A percentile compares a stretch with the other conserved stretches of the same genome.
Conservation (phyloP, 2,888 invertebrate species). For the Volucella zonaria region DNA sequence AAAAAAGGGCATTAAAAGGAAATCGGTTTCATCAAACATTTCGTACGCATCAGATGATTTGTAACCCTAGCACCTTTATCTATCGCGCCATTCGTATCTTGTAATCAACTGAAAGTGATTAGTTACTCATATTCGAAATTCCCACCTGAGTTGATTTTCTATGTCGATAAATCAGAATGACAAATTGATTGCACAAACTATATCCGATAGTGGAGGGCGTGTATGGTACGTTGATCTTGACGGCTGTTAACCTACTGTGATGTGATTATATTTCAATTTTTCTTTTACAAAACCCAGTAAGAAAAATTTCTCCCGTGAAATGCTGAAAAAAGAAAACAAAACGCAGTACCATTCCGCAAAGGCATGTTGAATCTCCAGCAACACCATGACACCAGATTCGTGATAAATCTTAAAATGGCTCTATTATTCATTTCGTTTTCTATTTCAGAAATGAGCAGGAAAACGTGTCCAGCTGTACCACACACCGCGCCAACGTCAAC, state of each 20-base stretch:
- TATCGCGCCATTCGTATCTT: no score
- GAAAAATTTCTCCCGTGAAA: constrained; percentile 30
- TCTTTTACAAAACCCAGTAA: background rate
- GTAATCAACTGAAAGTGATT: no score
- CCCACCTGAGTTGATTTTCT: no score
- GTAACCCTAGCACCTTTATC: no score
- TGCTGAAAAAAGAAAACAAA: constrained; percentile 4
- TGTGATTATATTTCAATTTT: constrained; percentile 1
- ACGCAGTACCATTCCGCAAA: constrained; percentile 22
- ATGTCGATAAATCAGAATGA: no score
- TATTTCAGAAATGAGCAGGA: constrained; percentile 11
- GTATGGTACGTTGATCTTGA: constrained; percentile 1
- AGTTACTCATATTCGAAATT: no score
- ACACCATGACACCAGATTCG: constrained; percentile 56
- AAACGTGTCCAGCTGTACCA: constrained; percentile 38
- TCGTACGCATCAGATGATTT: no score
- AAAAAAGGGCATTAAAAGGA: no score
- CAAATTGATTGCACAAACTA: background rate
- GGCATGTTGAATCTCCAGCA: background rate
- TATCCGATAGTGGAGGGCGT: constrained; percentile 31
- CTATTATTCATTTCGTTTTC: constrained; percentile 53
- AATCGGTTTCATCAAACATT: no score
- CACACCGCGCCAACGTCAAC: background rate
- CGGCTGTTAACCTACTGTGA: constrained; percentile 19
- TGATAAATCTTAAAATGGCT: constrained; percentile 63